Evolutionary conservation across 1,140 invertebrate genomes (phyloP).

Genomic region (Venustaconcha ellipsiformis): DNA sequence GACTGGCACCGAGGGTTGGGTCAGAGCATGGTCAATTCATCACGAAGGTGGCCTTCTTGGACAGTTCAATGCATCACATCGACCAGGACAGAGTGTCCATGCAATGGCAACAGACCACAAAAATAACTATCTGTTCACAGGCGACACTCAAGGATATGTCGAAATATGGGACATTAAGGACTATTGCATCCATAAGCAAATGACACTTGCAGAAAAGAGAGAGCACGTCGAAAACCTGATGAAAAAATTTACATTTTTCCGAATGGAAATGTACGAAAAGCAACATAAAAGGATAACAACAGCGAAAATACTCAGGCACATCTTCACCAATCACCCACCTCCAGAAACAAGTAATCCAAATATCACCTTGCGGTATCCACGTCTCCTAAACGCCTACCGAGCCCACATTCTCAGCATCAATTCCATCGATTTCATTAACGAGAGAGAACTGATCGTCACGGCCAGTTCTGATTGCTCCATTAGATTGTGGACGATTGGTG

Average conservation of each 20-base stretch:
- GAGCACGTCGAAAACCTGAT: slow-evolving; percentile 74
- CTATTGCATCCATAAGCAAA: slow-evolving; percentile 50
- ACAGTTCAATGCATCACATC: slow-evolving; percentile 71
- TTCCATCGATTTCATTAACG: slow-evolving; percentile 74
- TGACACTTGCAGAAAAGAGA: slow-evolving; percentile 31
- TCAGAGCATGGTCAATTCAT: slow-evolving; percentile 65
- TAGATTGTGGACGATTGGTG: slow-evolving; percentile 44
- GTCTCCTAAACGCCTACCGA: slow-evolving; percentile 76
- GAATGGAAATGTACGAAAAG: slow-evolving; percentile 28
- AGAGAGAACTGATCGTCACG: slow-evolving; percentile 61
- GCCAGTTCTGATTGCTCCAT: slow-evolving; percentile 80
- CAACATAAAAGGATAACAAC: slow-evolving; percentile 13
- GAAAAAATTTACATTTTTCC: slow-evolving; percentile 77
- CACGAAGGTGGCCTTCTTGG: slow-evolving; percentile 55
- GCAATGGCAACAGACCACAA: slow-evolving; percentile 51
- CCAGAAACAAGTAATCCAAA: slow-evolving; percentile 43
- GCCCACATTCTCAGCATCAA: slow-evolving; percentile 76
- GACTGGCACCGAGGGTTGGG: slow-evolving; percentile 64
- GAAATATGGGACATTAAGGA: slow-evolving; percentile 63
- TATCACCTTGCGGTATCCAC: slow-evolving; percentile 68
- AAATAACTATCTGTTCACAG: slow-evolving; percentile 59
- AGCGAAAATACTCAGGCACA: slow-evolving; percentile 16
- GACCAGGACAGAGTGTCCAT: slow-evolving; percentile 54
- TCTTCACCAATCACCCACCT: slow-evolving; percentile 37
- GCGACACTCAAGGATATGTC: slow-evolving; percentile 61